A percentile compares a stretch with the other conserved stretches of the same genome.
These are phyloP conservation scores for Lethenteron reissneri DNA, from an alignment of 2,113 vertebrate species.

Conservation along the genomic window DNA sequence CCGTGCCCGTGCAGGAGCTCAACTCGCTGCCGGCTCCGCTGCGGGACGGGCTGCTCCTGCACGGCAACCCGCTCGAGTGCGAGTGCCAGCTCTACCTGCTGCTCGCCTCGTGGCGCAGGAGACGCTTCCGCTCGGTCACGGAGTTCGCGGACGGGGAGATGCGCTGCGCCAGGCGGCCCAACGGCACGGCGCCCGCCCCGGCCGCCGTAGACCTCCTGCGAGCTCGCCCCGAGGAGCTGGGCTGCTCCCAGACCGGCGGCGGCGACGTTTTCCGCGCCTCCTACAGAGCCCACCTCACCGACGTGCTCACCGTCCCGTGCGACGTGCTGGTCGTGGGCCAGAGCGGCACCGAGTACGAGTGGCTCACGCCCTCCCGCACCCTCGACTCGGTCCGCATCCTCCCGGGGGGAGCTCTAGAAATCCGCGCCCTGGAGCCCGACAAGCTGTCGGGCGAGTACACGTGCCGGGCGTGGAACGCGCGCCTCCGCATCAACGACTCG, in stretches of 20 bases:
- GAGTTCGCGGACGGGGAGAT: slow-evolving; percentile 36
- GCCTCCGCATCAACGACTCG: slow-evolving; percentile 27
- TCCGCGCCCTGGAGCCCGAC: slow-evolving; percentile 19
- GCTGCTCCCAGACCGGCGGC: slow-evolving; percentile 24
- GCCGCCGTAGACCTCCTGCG: slow-evolving; percentile 17
- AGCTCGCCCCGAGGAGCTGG: slow-evolving; percentile 17
- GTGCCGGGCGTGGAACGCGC: slow-evolving; percentile 27
- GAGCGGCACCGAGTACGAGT: too few relatives aligned
- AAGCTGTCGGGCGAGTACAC: slow-evolving; percentile 37
- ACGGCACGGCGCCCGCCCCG: slow-evolving; percentile 9
- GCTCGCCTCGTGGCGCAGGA: slow-evolving; percentile 40
- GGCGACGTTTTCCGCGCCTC: slow-evolving; percentile 21
- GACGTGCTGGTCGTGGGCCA: too few relatives aligned
- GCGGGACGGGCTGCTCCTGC: slow-evolving; percentile 37
- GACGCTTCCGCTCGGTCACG: slow-evolving; percentile 32
- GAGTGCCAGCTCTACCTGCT: slow-evolving; percentile 34
- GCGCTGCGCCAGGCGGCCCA: slow-evolving; percentile 18
- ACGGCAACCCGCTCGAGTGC: slow-evolving; percentile 44
- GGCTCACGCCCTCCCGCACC: too few relatives aligned
- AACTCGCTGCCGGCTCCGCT: slow-evolving; percentile 25
- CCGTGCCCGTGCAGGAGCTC: slow-evolving; percentile 29
- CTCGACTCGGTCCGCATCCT: slow-evolving; percentile 28
- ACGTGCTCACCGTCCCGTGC: slow-evolving; percentile 24
- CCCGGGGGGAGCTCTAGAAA: slow-evolving; percentile 22
- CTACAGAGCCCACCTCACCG: slow-evolving; percentile 29